Evolutionary conservation across 2,797 vertebrate species (phyloP), one percentile per base, ranked within the genome.

Genomic region (Phyllotis vaccarum): DNA sequence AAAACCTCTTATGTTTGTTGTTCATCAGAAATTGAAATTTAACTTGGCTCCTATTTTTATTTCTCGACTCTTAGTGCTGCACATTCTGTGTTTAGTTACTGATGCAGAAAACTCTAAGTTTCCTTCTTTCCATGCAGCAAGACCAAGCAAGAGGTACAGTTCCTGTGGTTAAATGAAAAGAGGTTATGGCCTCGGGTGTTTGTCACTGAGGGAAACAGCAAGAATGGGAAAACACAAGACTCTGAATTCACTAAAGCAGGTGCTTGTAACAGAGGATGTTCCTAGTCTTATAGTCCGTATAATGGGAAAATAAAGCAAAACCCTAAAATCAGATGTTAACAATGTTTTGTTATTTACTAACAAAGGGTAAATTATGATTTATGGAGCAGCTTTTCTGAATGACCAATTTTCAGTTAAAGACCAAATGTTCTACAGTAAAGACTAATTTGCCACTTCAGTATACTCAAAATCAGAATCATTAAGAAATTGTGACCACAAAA

Each of bases 11-110:
- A 22, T 13, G 6, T n/a, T 46, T 76, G 24, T 62, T 89, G 19
- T 95, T 91, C 31, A 89, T 86, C 10, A 78, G 37, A 86, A 92
- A 91, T 76, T 80, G 21, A 78, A 72, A 62, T 52, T 94, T 90
- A 66, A 34, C 58, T 90, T 1, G 10, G 13, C 9, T 24, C 13
- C 14, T 60, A 12, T 74, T 34, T 86, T 85, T 9, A 4, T 79
- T 80, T 92, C 21, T 24, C 81, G 74, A 54, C 64, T 78, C n/a
- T 82, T 72, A 3, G 8, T 31, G 21, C 9, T 1, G 13, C 13
- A 7, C 10, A 5, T 2, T 70, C 34, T 46, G 12, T 83, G 6
- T 56, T 54, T 92, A 54, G 14, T 76, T 90, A 80, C n/a, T 21
- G 6, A 72, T 40, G 8, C n/a, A 40, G 66, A 16, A 40, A 72